These are phyloP conservation scores for Acanthis flammea DNA, from an alignment of 2,797 vertebrate genomes.

Conservation along the genomic window DNA sequence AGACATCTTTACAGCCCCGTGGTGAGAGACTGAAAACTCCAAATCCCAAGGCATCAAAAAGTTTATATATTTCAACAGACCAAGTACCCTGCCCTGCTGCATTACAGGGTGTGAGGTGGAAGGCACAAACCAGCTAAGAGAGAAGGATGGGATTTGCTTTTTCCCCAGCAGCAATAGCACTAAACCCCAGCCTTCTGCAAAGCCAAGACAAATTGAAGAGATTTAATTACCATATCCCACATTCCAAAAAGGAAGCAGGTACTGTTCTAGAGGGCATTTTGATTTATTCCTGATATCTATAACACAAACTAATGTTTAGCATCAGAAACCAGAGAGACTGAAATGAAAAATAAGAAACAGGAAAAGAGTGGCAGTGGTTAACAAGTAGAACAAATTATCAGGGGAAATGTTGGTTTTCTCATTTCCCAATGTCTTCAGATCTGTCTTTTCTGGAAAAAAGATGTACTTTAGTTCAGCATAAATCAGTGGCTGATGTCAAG, in stretches of 20 bases:
- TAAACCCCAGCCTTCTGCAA: neutral
- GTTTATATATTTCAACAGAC: neutral
- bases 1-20: neutral
- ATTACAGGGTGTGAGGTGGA: neutral
- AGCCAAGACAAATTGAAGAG: neutral
- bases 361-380: neutral
- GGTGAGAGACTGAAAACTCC: neutral
- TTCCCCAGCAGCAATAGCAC: neutral
- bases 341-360: neutral
- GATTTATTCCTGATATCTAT: neutral
- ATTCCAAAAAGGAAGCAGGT: neutral
- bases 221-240: neutral
- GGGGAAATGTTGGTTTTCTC: constrained; percentile 1
- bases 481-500: neutral
- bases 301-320: neutral
- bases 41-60: neutral
- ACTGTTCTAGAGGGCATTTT: neutral
- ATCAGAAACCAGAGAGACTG: neutral
- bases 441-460: neutral
- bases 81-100: neutral
- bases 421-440: constrained; percentile 13
- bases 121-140: neutral
- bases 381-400: neutral
- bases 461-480: neutral
- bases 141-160: neutral